Evolutionary conservation across 2,797 vertebrate genomes (phyloP).

Genomic region (Amazonetta brasiliensis): DNA sequence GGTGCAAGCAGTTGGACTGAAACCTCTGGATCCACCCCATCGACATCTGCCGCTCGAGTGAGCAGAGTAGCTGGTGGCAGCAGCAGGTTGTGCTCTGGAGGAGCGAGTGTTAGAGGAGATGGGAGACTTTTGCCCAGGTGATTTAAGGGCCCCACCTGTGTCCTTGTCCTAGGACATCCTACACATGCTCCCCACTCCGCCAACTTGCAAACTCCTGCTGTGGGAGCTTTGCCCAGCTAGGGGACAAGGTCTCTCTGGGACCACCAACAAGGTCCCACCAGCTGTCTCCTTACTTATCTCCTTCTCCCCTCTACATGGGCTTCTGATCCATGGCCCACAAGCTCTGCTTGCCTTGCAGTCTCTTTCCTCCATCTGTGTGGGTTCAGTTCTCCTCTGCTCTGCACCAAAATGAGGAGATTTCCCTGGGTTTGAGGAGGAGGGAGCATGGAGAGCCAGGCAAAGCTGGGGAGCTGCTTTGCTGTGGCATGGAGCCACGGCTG

Average conservation of each 20-base stretch:
- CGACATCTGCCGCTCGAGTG: background rate
- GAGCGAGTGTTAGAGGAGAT: background rate
- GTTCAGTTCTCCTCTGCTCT: background rate
- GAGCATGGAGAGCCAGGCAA: background rate
- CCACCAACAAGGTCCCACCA: too few species aligned
- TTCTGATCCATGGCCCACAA: background rate
- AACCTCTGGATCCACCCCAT: background rate
- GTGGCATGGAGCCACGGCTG: background rate
- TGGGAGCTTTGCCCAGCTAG: background rate
- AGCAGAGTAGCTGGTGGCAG: background rate
- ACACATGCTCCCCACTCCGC: background rate
- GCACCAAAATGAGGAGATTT: fast-evolving
- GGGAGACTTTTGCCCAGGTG: background rate
- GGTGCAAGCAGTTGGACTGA: background rate
- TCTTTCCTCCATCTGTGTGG: background rate
- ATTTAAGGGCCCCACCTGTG: background rate
- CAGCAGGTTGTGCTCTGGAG: background rate
- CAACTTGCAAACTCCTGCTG: background rate
- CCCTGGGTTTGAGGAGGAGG: background rate
- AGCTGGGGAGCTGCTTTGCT: background rate
- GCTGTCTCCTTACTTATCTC: background rate
- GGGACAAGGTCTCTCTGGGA: background rate
- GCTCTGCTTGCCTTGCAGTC: background rate
- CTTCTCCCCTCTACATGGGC: background rate
- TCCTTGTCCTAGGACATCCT: background rate